Base-by-base conservation (phyloP, 2,888 invertebrate genomes). In the Tenthredo scrophulariae region DNA sequence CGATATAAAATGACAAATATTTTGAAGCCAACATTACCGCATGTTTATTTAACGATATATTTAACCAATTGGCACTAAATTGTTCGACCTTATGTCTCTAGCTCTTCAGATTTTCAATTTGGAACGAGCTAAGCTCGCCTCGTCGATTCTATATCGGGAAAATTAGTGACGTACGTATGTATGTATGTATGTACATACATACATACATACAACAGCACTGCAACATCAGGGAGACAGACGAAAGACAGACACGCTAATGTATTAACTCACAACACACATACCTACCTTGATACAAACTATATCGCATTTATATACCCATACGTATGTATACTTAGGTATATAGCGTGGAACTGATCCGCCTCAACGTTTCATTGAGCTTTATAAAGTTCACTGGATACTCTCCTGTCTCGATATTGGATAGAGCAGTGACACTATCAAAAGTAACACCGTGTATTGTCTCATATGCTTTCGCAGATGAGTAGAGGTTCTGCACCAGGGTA, bases 211-310 rank as follows among this genome's bases (percentile, higher is more conserved):
- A 26, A 43, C n/a, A 40, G 22, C 22, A n/a, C 40, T 43, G 22
- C 6, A 29, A 29, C 43, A 74, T 10, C 22, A 40, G 40, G 10
- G 6, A 22, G 43, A 74, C 43, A 43, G 74, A 91, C 89, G 91
- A 91, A 89, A 88, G 88, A 88, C 89, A 89, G 88, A 88, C 92
- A 92, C 92, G 92, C 92, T 90, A 89, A 89, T 90, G 88, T 89
- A 92, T 92, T 91, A 92, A 92, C 92, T 92, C 88, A 67, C 33
- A 33, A 18, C 67, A 62, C 62, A 62, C 26, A 62, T 29, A 62
- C 13, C 26, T 62, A 10, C 22, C 13, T 62, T 10, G 15, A 67
- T 67, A 18, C 33, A 33, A 67, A 7, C 18, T 15, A 33, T 26
- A 18, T 33, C 6, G 33, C 3, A 33, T 26, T 18, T 67, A 29